Evolutionary conservation across 2,888 invertebrate genomes (phyloP), one percentile per base, ranked within the genome.

Genomic region (Pycnomerus fuliginosus): DNA sequence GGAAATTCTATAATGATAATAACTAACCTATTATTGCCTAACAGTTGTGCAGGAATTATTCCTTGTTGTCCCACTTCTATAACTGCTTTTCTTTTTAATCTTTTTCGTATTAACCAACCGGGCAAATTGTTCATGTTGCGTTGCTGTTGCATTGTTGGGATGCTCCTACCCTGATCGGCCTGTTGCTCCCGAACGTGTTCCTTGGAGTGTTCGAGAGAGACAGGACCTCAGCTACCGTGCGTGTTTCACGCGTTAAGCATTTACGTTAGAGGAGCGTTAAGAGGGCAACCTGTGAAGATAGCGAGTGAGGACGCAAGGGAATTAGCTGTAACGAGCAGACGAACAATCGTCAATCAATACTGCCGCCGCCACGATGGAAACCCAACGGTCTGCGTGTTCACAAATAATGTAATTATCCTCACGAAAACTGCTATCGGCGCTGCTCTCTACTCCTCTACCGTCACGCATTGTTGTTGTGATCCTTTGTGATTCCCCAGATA

Each of bases 301-400:
- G 55, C 53, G 56, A 52, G 55, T 45, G 54, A 58, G 59, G 58
- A 57, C 61, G 56, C 60, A 51, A 53, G 62, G 61, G 63, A 61
- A 66, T 64, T 61, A 63, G 55, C 59, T 52, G 56, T 64, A 63
- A 65, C 64, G 62, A 64, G 64, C 57, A 58, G 64, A 61, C 63
- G 64, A 65, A 65, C 67, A 65, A 66, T 66, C 65, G 64, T 61
- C 65, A 67, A 67, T 67, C 67, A 65, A 67, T 67, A 65, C 52
- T 47, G 42, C 57, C 55, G 55, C 53, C 53, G 55, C 45, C 41
- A 28, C 31, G n/a, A n/a, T n/a, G n/a, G n/a, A n/a, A n/a, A n/a
- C 30, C 33, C 34, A 42, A 48, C 48, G 43, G 49, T 45, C 60
- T 62, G 61, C 62, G 64, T 63, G 64, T 55, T 58, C 56, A 46